Percentiles rank a stretch among this genome's conserved stretches.
These are phyloP conservation scores for Philhelius pedissequus DNA, from an alignment of 2,888 invertebrate species.

Conservation along the genomic window DNA sequence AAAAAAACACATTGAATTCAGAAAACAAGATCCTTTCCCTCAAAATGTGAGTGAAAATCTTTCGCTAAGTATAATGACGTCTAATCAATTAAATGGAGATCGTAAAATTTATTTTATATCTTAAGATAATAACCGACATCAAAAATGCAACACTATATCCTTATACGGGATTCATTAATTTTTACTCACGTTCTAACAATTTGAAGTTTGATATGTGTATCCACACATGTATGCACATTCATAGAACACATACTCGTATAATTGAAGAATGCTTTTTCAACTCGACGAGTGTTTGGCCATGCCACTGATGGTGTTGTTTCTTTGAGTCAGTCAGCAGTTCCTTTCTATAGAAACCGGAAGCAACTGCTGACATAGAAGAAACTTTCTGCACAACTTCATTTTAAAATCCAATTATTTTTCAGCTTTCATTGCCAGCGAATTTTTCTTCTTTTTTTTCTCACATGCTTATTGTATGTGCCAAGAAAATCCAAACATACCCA, in stretches of 20 bases:
- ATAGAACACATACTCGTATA: too few species aligned
- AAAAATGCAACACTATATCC: not conserved
- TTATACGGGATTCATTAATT: not conserved
- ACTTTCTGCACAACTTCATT: conserved; percentile 48
- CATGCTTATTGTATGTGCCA: conserved; percentile 2
- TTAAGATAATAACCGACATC: not conserved
- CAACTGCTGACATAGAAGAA: conserved; percentile 9
- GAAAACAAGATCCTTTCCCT: too few species aligned
- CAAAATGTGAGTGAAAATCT: not conserved
- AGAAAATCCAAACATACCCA: conserved; percentile 25
- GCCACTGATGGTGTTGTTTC: not conserved
- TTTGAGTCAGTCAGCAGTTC: not conserved
- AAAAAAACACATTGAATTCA: too few species aligned
- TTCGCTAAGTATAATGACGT: not conserved
- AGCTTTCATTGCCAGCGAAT: conserved; percentile 34
- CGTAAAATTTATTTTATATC: not conserved
- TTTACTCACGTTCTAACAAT: conserved; percentile 5
- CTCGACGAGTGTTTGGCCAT: not conserved
- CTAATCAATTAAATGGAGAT: not conserved
- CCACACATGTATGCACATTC: too few species aligned
- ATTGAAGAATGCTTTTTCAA: not conserved
- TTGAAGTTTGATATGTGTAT: not conserved
- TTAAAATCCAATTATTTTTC: conserved; percentile 62
- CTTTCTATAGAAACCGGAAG: not conserved
- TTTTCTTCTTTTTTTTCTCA: not conserved